Evolutionary conservation across 2,113 vertebrate species (phyloP), one percentile per base, ranked within the genome.

Genomic region (Neomonachus schauinslandi): DNA sequence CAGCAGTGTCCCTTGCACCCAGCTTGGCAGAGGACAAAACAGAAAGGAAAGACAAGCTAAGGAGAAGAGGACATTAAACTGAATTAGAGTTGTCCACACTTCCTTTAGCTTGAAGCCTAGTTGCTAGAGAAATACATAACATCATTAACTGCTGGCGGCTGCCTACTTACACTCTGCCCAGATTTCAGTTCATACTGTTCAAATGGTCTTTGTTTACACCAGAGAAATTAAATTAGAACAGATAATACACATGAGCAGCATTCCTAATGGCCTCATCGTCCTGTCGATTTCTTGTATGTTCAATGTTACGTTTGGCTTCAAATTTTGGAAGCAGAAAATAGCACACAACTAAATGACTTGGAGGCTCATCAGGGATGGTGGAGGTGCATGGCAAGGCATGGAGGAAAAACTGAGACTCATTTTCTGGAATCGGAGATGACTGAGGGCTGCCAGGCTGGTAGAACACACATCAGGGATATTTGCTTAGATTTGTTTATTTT

Each of bases 221-320:
- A 98, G 97, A 98, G 88, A 96, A 98, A 98, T 98, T 83, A 97
- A 98, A 98, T 98, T 98, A 61, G 65, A 53, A 39, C 31, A 87
- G 69, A 15, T 80, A 98, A 98, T 97, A 97, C 80, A 77, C 89
- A 97, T 94, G 91, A 97, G 93, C 92, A 98, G 92, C 98, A 97
- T 98, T 98, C 96, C 97, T 98, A 96, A 93, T 94, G 95, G 96
- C 94, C 95, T 93, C 89, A 97, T 92, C 89, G 97, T 97, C 97
- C 36, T 87, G 57, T 98, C 97, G 96, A 98, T 98, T 98, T 98
- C 97, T 98, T 98, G 98, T 83, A 69, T 57, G 31, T 69, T 77
- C 51, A 71, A 4, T 39, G 31, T 72, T 53, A 65, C 63, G 36
- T 63, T 33, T 91, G 61, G n/a, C 51, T 82, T 55, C 55, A 71